Base-by-base conservation (phyloP, 2,113 vertebrate species). In the Coryphaenoides rupestris region DNA sequence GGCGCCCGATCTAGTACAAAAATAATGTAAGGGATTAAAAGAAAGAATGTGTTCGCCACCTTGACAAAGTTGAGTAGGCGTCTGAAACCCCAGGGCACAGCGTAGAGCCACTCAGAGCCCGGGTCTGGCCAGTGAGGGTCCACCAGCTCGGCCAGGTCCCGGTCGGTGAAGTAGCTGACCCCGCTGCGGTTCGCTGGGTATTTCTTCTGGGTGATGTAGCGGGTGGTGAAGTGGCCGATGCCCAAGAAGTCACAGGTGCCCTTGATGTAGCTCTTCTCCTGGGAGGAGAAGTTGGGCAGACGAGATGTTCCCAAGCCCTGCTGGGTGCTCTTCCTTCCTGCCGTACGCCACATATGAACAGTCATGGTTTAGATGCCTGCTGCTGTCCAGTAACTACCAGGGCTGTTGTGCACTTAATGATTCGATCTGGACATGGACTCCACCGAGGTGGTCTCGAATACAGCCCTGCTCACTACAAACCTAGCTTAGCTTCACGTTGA, bases 51-150 rank as follows among this genome's bases (percentile, higher is more conserved):
- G 33, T 12, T 40, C 16, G 26, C 66, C 75, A 98, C 96, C 95
- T 98, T 96, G 60, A 96, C 85, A 72, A 96, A 98, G 76, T 96
- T 95, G 49, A 98, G 94, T 65, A 97, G 75, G 67, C 94, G 91
- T 47, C 95, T 90, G 73, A 98, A 93, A 21, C 95, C 95, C 95
- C 95, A 98, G 0, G 95, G 95, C 63, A 95, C 95, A 0, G 91
- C 90, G 66, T 93, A 90, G 13, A 95, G 89, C 94, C 94, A 92
- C 28, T 92, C 90, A 1, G 95, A 93, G 0, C 94, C 96, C 9
- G 91, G 89, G 58, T 93, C 91, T 47, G 93, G 92, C 95, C 95
- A 95, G 5, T 81, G 86, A 1, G 95, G 95, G 76, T 98, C 95
- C 56, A 93, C 94, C 72, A 98, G 85, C 73, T 96, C 95, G 3